Evolutionary conservation across 2,113 vertebrate species (phyloP).

Genomic region (Lagopus muta): DNA sequence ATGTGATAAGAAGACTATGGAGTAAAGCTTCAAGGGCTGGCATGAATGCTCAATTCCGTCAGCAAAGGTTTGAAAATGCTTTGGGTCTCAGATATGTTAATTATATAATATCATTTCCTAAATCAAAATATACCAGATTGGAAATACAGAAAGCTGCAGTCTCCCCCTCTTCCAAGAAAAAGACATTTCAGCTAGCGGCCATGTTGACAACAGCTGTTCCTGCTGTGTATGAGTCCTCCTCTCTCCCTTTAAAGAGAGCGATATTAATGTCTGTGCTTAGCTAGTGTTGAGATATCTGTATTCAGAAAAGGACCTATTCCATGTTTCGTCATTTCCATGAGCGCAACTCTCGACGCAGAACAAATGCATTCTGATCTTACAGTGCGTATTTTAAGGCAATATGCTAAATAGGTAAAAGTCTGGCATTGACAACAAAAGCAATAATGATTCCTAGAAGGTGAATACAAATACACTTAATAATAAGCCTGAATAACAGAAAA

Average conservation of each 20-base stretch:
- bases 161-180: neutral
- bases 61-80: neutral
- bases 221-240: neutral
- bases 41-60: neutral
- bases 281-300: neutral
- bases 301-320: neutral
- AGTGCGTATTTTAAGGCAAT: neutral
- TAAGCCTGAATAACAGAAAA: neutral
- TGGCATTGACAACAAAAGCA: neutral
- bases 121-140: neutral
- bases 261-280: neutral
- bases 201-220: conserved; percentile 18
- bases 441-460: neutral
- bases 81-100: neutral
- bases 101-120: neutral
- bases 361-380: neutral
- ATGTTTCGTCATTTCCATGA: neutral
- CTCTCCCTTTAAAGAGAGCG: neutral
- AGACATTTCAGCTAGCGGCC: neutral
- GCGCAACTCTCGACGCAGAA: neutral
- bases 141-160: neutral
- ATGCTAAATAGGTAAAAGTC: neutral
- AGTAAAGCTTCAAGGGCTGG: neutral
- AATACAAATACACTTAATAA: neutral
- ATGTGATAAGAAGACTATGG: neutral